Conservation (phyloP, 2,888 invertebrate genomes). For the Netelia fuscicornis region DNA sequence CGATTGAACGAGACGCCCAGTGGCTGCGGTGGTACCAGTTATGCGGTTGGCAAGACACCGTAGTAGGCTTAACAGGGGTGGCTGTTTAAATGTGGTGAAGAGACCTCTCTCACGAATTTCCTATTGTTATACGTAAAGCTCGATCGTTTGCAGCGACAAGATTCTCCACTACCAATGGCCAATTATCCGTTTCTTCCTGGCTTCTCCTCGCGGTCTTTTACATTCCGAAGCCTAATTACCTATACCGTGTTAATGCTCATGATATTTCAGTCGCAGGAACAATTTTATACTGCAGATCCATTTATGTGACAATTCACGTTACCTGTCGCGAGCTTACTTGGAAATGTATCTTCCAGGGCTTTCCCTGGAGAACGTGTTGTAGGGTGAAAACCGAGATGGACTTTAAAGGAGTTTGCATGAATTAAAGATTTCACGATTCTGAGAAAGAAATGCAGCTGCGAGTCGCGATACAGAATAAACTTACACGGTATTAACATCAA, state of each 20-base stretch:
- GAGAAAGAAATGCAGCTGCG: slow-evolving; percentile 47
- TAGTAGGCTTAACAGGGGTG: slow-evolving; percentile 45
- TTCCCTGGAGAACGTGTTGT: background rate
- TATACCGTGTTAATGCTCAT: background rate
- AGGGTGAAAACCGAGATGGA: slow-evolving; percentile 32
- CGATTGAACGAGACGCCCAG: slow-evolving; percentile 55
- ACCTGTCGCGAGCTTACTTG: background rate
- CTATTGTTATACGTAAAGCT: slow-evolving; percentile 32
- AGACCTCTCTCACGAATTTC: slow-evolving; percentile 23
- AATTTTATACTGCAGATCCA: background rate
- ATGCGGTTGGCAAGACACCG: slow-evolving; percentile 9
- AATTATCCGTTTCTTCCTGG: slow-evolving; percentile 36
- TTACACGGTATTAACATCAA: slow-evolving; percentile 2
- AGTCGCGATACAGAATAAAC: slow-evolving; percentile 6
- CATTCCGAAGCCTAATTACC: background rate
- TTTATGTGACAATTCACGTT: background rate
- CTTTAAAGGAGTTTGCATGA: background rate
- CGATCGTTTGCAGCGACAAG: slow-evolving; percentile 21
- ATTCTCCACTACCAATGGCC: background rate
- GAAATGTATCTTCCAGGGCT: background rate
- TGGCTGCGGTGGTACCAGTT: slow-evolving; percentile 37
- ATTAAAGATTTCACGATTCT: slow-evolving; percentile 5
- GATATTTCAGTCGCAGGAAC: background rate
- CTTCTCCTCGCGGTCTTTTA: background rate
- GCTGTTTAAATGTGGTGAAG: slow-evolving; percentile 29